Evolutionary conservation across 2,888 invertebrate genomes (phyloP), one percentile per base, ranked within the genome.

Genomic region (Mycalesis mineus): DNA sequence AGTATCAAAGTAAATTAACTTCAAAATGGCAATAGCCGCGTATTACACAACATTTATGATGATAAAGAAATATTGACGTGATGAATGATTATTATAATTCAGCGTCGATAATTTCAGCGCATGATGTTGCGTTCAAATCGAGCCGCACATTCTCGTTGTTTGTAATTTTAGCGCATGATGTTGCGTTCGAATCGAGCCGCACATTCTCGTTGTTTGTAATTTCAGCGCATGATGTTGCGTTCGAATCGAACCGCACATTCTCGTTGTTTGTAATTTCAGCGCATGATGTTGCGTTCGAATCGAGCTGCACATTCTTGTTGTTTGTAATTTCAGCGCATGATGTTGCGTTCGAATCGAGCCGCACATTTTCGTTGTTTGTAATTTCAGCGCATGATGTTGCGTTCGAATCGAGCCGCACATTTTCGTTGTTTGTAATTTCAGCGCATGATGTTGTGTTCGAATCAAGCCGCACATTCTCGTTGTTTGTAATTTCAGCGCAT

Each of bases 1-100:
- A 63, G 67, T 60, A 61, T 55, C 48, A 54, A 55, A 58, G 58
- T 48, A 48, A 61, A 61, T 61, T 61, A 58, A 55, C 60, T 33
- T 42, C 50, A 50, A 40, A 57, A 51, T 52, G 13, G 42, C 52
- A 47, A 47, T 44, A 60, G 57, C 31, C 36, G 48, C 31, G 48
- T 13, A 42, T 53, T 49, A 60, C 22, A 7, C 36, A 53, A 45
- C 47, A 37, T 45, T 40, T 50, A 45, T 28, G 49, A 54, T 50
- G 50, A 54, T 57, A 54, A 54, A 57, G 41, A 55, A 55, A 55
- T 55, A 61, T 47, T 51, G 22, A 55, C 54, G 41, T 41, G 41
- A 51, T 55, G 47, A 39, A 45, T 42, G 29, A 44, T 44, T 54
- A 28, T 11, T 14, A 54, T 45, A 45, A 45, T 45, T 7, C 22